Conservation (phyloP, 2,888 invertebrate genomes). For the Halictus ligatus region DNA sequence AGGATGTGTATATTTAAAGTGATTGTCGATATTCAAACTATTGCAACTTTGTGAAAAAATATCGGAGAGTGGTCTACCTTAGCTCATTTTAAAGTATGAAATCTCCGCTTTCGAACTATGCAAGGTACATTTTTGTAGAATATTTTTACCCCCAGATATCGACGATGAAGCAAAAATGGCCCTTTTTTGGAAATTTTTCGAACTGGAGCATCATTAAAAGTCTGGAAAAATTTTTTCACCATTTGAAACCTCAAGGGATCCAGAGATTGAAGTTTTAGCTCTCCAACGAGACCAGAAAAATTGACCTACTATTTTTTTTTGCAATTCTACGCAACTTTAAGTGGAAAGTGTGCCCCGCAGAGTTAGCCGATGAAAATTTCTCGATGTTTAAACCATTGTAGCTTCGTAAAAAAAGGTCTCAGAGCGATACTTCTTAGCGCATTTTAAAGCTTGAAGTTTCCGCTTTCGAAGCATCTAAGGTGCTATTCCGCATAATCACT, state of each 20-base stretch:
- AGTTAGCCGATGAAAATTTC: neutral
- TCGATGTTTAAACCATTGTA: neutral
- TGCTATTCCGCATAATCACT: too few species aligned
- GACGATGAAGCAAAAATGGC: too few species aligned
- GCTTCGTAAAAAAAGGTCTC: neutral
- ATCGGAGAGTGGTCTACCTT: neutral
- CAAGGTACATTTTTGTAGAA: too few species aligned
- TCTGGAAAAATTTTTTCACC: neutral
- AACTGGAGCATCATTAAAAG: neutral
- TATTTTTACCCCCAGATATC: too few species aligned
- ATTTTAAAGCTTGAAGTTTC: neutral
- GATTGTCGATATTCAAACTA: too few species aligned
- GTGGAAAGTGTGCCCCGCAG: too few species aligned
- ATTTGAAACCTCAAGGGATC: fast-evolving
- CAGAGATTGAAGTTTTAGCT: neutral
- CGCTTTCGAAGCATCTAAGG: neutral
- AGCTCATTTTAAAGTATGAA: neutral
- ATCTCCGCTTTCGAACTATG: neutral
- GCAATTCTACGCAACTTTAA: neutral
- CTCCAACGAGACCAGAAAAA: neutral
- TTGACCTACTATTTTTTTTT: neutral
- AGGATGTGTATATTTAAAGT: too few species aligned
- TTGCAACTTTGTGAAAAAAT: neutral
- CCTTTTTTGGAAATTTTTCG: neutral
- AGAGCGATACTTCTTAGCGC: neutral